These are phyloP conservation scores for Myopa tessellatipennis DNA, from an alignment of 2,888 invertebrate species.

Conservation along the genomic window DNA sequence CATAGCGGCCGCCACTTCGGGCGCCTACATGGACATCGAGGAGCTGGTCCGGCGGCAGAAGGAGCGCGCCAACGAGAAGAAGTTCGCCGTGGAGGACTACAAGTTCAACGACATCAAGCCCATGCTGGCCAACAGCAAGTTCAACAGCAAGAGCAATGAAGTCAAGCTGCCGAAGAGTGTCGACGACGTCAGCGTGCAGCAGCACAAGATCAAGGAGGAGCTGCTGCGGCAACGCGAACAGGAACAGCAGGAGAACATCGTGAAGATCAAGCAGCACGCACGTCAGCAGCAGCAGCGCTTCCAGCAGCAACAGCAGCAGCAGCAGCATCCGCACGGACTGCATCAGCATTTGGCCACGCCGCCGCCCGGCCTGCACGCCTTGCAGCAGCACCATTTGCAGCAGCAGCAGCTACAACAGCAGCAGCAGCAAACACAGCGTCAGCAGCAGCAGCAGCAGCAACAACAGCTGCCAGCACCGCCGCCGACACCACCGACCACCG, in stretches of 20 bases:
- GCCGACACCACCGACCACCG: constrained; percentile 60
- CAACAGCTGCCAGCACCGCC: constrained; percentile 55
- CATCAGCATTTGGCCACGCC: constrained; percentile 46
- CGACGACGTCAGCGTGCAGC: constrained; percentile 62
- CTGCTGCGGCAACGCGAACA: constrained; percentile 61
- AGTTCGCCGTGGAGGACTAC: constrained; percentile 56
- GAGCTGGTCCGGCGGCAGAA: constrained; percentile 65
- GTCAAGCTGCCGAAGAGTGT: constrained; percentile 63
- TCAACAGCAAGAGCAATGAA: constrained; percentile 58
- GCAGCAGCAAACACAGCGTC: constrained; percentile 51
- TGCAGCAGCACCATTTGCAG: constrained; percentile 50
- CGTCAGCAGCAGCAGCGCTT: constrained; percentile 61
- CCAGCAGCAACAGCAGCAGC: constrained; percentile 58
- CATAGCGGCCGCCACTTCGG: constrained; percentile 67
- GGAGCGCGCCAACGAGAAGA: constrained; percentile 59
- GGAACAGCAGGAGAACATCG: constrained; percentile 63
- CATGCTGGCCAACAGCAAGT: constrained; percentile 59
- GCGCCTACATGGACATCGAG: constrained; percentile 67
- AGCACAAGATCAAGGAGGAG: constrained; percentile 59
- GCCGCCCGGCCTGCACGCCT: constrained; percentile 48
- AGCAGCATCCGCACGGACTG: constrained; percentile 47
- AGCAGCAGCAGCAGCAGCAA: constrained; percentile 53
- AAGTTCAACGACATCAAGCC: constrained; percentile 61
- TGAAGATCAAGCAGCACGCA: constrained; percentile 63
- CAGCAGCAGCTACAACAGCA: constrained; percentile 52